phyloP scores from a whole-genome alignment of 2,797 vertebrate species.

The Labroides dimidiatus region DNA sequence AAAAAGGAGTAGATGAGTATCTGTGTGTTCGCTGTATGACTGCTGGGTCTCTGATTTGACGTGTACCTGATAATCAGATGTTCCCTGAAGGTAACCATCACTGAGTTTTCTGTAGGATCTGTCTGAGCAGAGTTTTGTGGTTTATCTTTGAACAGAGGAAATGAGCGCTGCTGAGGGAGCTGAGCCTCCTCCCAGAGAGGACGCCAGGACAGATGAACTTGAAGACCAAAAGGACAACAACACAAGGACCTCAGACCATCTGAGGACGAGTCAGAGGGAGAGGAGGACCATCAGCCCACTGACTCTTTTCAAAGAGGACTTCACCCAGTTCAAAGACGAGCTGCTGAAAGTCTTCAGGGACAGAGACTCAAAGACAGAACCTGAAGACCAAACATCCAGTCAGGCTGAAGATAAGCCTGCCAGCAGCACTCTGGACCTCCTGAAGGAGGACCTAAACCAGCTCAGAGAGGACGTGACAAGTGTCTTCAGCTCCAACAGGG shows the following conservation, averaged over 20 bases:
- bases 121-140: no score
- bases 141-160: neutral
- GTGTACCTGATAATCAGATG: no score
- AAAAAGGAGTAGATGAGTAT: no score
- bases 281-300: constrained; percentile 1
- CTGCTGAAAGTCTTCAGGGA: constrained; percentile 45
- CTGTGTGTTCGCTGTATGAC: no score
- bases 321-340: constrained; percentile 39
- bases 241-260: neutral
- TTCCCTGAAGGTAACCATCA: no score
- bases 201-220: neutral
- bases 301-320: constrained; percentile 41
- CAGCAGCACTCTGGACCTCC: constrained; percentile 19
- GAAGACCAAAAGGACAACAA: neutral
- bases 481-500: constrained; percentile 10
- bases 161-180: constrained; percentile 22
- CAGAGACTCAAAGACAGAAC: constrained; percentile 20
- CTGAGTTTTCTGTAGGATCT: no score
- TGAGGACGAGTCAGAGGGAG: neutral
- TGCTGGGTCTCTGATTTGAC: no score
- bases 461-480: constrained; percentile 49
- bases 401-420: constrained; percentile 9
- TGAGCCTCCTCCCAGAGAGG: neutral
- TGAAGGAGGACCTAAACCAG: constrained; percentile 54
- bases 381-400: neutral